Base-by-base conservation (phyloP, 2,888 invertebrate species). In the Nemoura dubitans region DNA sequence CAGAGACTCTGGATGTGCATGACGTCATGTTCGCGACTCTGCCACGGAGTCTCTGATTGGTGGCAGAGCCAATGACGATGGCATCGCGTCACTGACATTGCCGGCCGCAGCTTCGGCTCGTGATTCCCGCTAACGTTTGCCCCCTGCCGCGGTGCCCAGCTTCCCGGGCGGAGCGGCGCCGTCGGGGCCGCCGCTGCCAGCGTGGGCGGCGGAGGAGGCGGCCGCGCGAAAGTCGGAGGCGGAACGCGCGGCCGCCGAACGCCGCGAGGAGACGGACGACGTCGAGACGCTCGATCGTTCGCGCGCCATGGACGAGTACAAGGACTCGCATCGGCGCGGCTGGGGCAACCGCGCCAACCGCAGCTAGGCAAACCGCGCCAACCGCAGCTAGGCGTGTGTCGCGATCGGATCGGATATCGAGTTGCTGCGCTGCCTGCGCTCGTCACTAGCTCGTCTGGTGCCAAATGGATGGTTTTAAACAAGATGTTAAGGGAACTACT, bases 271-370 rank as follows among this genome's bases (percentile, higher is more conserved):
- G 89, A 91, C 91, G 0, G 97, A 98, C 88, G 96, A 98, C 91
- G 93, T 94, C 0, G 95, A 95, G 86, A 92, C 94, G 89, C 90
- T 96, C 87, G 93, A 92, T 43, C 93, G 94, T 86, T 92, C 94
- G 89, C 93, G 97, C 29, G 93, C 93, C 87, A 95, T 95, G 94
- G 98, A 98, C 91, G 98, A 98, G 88, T 97, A 95, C 90, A 97
- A 97, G 90, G 98, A 98, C 91, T 95, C 95, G 21, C 96, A 97
- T 90, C 94, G 96, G 87, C 93, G 97, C 87, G 98, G 98, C 16
- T 97, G 96, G 95, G 98, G 98, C 82, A 98, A 98, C 92, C 85
- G 88, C 10, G 87, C 87, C 86, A 88, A 88, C 43, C 86, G 88
- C 25, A 88, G 88, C 29, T 88, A 83, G 85, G n/a, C 81, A n/a